Evolutionary conservation across 2,797 vertebrate genomes (phyloP), one percentile per base, ranked within the genome.

Genomic region (Acanthurus lineatus): DNA sequence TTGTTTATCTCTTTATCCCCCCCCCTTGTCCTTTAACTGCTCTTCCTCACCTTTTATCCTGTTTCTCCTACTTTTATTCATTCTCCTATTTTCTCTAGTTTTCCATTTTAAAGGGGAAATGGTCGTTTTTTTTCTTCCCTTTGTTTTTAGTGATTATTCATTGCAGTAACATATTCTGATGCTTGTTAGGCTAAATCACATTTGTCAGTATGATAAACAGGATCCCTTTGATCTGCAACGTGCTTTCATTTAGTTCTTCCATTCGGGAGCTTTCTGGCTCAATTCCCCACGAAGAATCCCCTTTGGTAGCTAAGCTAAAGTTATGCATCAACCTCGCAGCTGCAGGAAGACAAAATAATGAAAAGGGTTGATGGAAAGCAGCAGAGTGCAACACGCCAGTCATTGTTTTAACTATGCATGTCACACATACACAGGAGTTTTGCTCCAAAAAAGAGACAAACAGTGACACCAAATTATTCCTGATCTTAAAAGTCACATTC

Each of bases 221-320:
- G 1, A 59, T 74, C 35, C 15, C 78, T 92, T 92, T 93, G 84
- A 90, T 92, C 73, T 89, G 83, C 69, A 77, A 19, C 84, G 64
- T 42, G 75, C 81, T 89, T 86, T 83, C 80, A 85, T 87, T 91
- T 88, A 76, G 73, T 69, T 82, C 59, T 16, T 83, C 52, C 81
- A 52, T 84, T 69, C 48, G 79, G 67, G 83, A 87, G 47, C 80
- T 81, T 6, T 65, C 66, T 51, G 70, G 70, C 89, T 83, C 73
- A 81, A 67, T 91, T 87, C 87, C 80, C 85, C 53, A 19, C 35
- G 76, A 77, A 77, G 59, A 80, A 79, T 72, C 84, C 82, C 66
- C 61, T 16, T 70, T 45, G 82, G 79, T 80, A 58, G 73, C 70
- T 64, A 14, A 35, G 79, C 77, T 85, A 58, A 87, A 88, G 70